Conservation (phyloP, 2,113 vertebrate species). For the Megaleporinus macrocephalus region DNA sequence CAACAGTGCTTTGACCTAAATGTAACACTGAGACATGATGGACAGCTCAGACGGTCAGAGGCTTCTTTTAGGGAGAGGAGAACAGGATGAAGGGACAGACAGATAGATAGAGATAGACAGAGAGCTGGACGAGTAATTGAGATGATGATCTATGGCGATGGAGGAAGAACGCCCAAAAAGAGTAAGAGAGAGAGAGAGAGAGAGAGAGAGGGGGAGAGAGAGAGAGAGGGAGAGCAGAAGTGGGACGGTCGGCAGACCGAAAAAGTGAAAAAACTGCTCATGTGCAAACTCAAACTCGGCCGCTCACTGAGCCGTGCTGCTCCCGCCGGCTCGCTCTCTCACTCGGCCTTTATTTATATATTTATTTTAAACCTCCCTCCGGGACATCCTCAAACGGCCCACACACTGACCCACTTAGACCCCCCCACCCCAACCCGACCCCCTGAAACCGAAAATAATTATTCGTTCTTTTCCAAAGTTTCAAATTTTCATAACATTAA, state of each 20-base stretch:
- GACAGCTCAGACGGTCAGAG: background rate
- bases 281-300: background rate
- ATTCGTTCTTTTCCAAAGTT: no score
- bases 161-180: background rate
- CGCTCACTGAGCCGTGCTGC: background rate
- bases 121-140: slow-evolving; percentile 45
- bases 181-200: slow-evolving; percentile 2
- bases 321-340: background rate
- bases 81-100: background rate
- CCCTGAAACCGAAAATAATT: background rate
- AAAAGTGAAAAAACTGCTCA: background rate
- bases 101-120: background rate
- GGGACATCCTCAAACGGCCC: background rate
- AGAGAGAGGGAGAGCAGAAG: background rate
- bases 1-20: background rate
- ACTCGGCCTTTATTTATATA: background rate
- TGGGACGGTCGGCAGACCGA: background rate
- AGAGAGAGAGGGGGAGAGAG: slow-evolving; percentile 8
- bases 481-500: no score
- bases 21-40: background rate
- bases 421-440: background rate
- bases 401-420: background rate
- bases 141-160: slow-evolving; percentile 47
- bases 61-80: background rate
- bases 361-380: background rate